These are phyloP conservation scores for Coptotermes formosanus DNA, from an alignment of 1,140 invertebrate genomes.

Conservation along the genomic window DNA sequence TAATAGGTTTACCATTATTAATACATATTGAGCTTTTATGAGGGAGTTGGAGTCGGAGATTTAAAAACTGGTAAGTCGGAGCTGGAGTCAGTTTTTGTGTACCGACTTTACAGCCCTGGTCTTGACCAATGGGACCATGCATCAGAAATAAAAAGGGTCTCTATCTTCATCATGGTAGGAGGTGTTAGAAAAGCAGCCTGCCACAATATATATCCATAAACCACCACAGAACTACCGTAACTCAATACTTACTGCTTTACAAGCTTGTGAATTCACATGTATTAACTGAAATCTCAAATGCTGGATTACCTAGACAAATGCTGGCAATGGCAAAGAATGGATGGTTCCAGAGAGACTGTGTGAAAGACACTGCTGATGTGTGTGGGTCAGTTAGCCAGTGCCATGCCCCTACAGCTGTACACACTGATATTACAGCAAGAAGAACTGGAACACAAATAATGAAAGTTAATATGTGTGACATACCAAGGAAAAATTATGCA, in stretches of 20 bases:
- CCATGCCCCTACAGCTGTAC: conserved; percentile 88
- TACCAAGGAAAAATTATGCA: too few relatives aligned
- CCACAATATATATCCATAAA: not conserved
- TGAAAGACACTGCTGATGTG: conserved; percentile 81
- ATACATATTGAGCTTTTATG: too few relatives aligned
- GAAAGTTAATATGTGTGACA: too few relatives aligned
- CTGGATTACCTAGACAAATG: conserved; percentile 67
- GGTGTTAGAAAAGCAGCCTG: too few relatives aligned
- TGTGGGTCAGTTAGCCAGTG: conserved; percentile 92
- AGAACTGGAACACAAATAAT: conserved; percentile 66
- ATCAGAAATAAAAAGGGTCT: too few relatives aligned
- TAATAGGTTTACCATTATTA: too few relatives aligned
- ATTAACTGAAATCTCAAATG: not conserved
- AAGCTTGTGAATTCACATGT: not conserved
- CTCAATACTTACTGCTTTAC: not conserved
- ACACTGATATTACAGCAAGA: conserved; percentile 78
- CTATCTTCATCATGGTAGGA: too few relatives aligned
- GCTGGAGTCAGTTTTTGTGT: too few relatives aligned
- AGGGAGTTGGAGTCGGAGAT: too few relatives aligned
- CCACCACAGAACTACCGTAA: not conserved
- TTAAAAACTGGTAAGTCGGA: too few relatives aligned
- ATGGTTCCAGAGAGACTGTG: conserved; percentile 91
- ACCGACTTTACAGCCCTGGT: too few relatives aligned
- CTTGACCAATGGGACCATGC: too few relatives aligned
- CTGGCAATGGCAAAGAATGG: conserved; percentile 94